Conservation (phyloP, 2,113 vertebrate species). For the Spea bombifrons region DNA sequence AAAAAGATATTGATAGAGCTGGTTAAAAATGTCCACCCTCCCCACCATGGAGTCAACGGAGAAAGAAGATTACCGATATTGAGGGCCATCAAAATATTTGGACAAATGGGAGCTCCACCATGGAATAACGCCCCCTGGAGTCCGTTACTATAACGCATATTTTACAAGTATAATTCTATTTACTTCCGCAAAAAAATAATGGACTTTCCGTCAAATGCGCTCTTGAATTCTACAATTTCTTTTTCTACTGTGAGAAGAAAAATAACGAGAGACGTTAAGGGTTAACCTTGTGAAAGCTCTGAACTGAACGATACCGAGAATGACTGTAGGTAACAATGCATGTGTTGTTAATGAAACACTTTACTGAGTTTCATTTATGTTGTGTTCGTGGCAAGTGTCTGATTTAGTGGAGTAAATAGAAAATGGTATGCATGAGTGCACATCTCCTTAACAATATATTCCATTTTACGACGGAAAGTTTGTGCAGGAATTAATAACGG, state of each 20-base stretch:
- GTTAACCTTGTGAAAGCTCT: not conserved
- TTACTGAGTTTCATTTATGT: constrained; percentile 21
- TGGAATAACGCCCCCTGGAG: too few species aligned
- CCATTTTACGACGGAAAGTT: constrained; percentile 42
- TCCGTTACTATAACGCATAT: too few species aligned
- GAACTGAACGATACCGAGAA: not conserved
- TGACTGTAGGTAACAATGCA: not conserved
- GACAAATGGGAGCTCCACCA: too few species aligned
- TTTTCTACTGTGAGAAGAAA: not conserved
- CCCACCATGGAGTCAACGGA: too few species aligned
- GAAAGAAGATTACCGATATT: too few species aligned
- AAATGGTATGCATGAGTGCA: constrained; percentile 40
- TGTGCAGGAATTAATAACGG: constrained; percentile 44
- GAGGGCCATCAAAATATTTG: too few species aligned
- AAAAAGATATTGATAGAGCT: too few species aligned
- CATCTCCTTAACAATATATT: constrained; percentile 40
- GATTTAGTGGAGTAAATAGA: constrained; percentile 31
- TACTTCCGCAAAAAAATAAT: too few species aligned
- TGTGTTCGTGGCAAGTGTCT: constrained; percentile 27
- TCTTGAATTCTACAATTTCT: not conserved
- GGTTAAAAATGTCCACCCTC: too few species aligned
- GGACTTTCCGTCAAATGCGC: too few species aligned
- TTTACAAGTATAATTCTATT: too few species aligned
- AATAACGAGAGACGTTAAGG: not conserved
- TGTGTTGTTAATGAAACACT: constrained; percentile 25